Conservation (phyloP, 2,797 vertebrate genomes). For the Orientallactaga sibirica region DNA sequence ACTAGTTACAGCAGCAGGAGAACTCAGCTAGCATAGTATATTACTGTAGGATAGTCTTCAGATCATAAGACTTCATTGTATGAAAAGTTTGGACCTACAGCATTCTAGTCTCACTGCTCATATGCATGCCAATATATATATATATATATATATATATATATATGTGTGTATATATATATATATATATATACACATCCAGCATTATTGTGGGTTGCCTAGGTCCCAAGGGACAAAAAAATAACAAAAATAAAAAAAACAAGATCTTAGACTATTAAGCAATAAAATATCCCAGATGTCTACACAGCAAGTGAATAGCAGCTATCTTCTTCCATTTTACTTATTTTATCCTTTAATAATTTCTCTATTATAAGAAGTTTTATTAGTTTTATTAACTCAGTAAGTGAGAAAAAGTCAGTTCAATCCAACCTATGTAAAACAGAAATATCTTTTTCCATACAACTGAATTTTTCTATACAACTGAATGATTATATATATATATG, state of each 20-base stretch:
- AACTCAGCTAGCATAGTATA: not conserved
- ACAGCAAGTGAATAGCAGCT: not conserved
- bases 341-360: not conserved
- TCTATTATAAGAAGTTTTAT: not conserved
- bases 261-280: not conserved
- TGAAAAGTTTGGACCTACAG: not conserved
- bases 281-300: not conserved
- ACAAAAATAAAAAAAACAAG: not conserved
- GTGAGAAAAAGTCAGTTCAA: slow-evolving; percentile 3
- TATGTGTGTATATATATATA: no score
- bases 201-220: not conserved
- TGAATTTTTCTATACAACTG: not conserved
- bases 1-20: not conserved
- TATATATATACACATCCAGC: no score
- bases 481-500: no score
- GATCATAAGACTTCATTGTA: not conserved
- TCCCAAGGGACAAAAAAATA: not conserved
- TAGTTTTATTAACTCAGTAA: not conserved
- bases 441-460: not conserved
- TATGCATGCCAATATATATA: not conserved
- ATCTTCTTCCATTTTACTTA: not conserved
- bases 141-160: no score
- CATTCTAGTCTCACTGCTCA: not conserved
- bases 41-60: not conserved
- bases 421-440: not conserved